Conservation (phyloP, 2,113 vertebrate genomes). For the Elephas maximus region DNA sequence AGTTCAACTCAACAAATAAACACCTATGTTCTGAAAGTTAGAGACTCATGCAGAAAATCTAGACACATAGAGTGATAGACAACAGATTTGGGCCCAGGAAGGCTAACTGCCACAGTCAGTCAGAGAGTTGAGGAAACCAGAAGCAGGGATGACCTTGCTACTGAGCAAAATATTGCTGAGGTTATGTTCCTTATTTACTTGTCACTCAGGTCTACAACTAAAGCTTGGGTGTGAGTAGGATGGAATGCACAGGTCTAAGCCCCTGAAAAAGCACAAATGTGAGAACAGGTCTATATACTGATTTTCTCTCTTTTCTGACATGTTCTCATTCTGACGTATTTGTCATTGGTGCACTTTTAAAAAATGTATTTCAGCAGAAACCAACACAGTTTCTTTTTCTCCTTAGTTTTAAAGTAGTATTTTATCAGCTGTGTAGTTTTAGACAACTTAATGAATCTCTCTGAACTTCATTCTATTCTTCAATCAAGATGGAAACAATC, state of each 20-base stretch:
- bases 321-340: neutral
- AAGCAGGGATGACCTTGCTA: neutral
- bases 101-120: too few species aligned
- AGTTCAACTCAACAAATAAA: neutral
- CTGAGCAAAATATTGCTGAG: neutral
- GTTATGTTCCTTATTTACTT: neutral
- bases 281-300: neutral
- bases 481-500: neutral
- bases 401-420: neutral
- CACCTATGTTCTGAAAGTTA: neutral
- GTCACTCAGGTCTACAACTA: neutral
- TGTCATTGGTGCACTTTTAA: neutral
- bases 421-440: neutral
- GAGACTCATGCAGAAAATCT: neutral
- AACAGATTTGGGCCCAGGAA: neutral
- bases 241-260: neutral
- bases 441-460: neutral
- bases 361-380: neutral
- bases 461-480: neutral
- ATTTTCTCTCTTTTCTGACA: neutral
- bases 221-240: neutral
- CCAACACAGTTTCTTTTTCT: neutral
- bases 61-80: neutral
- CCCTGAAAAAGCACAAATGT: too few species aligned
- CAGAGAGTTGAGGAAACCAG: neutral